Conservation (phyloP, 2,888 invertebrate genomes). For the Macrophya alboannulata region DNA sequence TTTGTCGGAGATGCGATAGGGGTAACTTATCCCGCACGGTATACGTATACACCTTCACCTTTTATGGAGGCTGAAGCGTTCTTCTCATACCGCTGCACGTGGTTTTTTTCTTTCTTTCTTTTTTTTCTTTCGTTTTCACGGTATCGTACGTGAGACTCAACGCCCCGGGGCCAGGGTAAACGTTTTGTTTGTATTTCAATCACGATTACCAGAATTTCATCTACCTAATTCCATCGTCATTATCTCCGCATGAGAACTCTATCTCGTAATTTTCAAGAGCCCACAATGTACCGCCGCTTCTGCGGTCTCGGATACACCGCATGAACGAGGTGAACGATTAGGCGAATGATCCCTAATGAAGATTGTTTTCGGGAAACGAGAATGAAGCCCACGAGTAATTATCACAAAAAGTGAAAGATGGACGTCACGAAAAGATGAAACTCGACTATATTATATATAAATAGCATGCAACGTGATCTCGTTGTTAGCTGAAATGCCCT, state of each 20-base stretch:
- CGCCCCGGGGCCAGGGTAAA: constrained; percentile 17
- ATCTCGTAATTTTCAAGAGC: not conserved
- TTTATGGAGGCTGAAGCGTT: constrained; percentile 7
- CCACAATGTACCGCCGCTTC: not conserved
- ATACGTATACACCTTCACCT: not conserved
- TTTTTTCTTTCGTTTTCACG: too few species aligned
- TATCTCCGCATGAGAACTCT: constrained; percentile 29
- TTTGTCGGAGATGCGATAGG: constrained; percentile 51
- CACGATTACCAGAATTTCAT: constrained; percentile 31
- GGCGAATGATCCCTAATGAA: constrained; percentile 4
- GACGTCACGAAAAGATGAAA: too few species aligned
- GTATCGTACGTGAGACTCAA: not conserved
- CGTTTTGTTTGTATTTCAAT: constrained; percentile 49
- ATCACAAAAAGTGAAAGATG: not conserved
- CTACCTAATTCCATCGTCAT: constrained; percentile 13
- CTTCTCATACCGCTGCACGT: not conserved
- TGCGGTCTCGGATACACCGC: not conserved
- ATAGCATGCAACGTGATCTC: not conserved
- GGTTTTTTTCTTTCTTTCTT: too few species aligned
- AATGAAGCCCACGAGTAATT: not conserved
- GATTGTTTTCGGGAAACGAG: not conserved
- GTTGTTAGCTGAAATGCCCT: not conserved
- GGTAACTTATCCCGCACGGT: constrained; percentile 25
- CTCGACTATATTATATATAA: too few species aligned
- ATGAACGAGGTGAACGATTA: not conserved